Evolutionary conservation across 1,140 invertebrate species (phyloP).

Genomic region (Brachionus rotundiformis): DNA sequence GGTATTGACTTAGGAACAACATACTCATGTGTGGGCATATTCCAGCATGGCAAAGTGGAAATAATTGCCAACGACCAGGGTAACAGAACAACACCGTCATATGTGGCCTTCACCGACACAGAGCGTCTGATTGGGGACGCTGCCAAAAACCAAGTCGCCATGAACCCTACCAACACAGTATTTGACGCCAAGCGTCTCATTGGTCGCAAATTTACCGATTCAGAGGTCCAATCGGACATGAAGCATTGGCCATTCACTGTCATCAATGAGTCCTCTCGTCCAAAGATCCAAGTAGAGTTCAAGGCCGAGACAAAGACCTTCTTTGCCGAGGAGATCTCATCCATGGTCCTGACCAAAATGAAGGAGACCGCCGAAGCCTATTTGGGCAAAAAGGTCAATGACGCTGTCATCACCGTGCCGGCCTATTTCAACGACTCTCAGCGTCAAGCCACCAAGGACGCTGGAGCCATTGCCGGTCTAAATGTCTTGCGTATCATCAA

Average conservation of each 20-base stretch:
- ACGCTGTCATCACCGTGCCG: constrained; percentile 94
- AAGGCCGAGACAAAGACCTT: constrained; percentile 81
- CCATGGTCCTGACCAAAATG: constrained; percentile 96
- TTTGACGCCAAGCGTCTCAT: constrained; percentile 92
- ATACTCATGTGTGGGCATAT: constrained; percentile 84
- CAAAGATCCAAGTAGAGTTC: constrained; percentile 71
- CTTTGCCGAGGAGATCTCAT: constrained; percentile 94
- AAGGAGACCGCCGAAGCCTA: constrained; percentile 97
- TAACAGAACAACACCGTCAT: constrained; percentile 52
- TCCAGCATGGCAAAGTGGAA: constrained; percentile 68
- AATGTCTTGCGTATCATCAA: constrained; percentile 98
- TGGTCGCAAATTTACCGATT: constrained; percentile 83
- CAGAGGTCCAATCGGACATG: constrained; percentile 70
- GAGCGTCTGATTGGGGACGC: constrained; percentile 64
- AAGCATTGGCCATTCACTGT: constrained; percentile 75
- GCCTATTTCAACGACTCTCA: constrained; percentile 93
- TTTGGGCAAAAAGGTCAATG: constrained; percentile 87
- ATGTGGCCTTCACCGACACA: constrained; percentile 49
- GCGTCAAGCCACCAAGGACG: constrained; percentile 64
- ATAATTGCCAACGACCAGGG: constrained; percentile 53
- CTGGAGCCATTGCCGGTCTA: constrained; percentile 63
- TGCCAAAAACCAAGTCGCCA: constrained; percentile 90
- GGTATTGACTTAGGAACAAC: constrained; percentile 72
- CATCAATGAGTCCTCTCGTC: constrained; percentile 79
- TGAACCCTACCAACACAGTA: constrained; percentile 90